Evolutionary conservation across 2,888 invertebrate genomes (phyloP).

Genomic region (Ischnus inquisitorius): DNA sequence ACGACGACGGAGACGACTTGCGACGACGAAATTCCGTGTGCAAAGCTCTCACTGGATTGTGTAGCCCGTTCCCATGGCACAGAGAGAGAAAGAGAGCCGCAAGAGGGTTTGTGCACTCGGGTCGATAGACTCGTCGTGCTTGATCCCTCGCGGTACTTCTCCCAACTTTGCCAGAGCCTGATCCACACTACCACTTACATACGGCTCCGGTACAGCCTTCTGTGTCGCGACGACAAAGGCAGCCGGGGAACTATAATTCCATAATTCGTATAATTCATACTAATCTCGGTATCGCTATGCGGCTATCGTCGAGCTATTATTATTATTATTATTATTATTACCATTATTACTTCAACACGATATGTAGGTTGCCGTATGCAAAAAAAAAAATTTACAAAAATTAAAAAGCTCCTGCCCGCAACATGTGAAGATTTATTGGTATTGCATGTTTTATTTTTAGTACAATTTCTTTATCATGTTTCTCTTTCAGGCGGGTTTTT

Average conservation of each 20-base stretch:
- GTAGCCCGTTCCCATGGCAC: conserved; percentile 50
- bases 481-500: too few relatives aligned
- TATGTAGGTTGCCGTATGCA: too few relatives aligned
- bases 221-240: conserved; percentile 9
- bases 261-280: conserved; percentile 40
- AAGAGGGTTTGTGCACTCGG: conserved; percentile 63
- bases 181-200: conserved; percentile 30
- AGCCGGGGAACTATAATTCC: conserved; percentile 28
- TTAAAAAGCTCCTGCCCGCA: too few relatives aligned
- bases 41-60: conserved; percentile 1
- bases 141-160: conserved; percentile 58
- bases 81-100: conserved; percentile 38
- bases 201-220: conserved; percentile 1
- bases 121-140: conserved; percentile 66
- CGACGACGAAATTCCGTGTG: conserved; percentile 44
- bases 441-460: too few relatives aligned
- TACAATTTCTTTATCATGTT: too few relatives aligned
- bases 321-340: background rate
- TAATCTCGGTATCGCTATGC: too few relatives aligned
- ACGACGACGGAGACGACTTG: conserved; percentile 12
- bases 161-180: conserved; percentile 36
- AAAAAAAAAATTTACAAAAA: too few relatives aligned
- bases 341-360: background rate
- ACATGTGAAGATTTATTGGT: too few relatives aligned
- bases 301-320: background rate